phyloP scores from a whole-genome alignment of 2,113 vertebrate species.

The Chamaea fasciata region DNA sequence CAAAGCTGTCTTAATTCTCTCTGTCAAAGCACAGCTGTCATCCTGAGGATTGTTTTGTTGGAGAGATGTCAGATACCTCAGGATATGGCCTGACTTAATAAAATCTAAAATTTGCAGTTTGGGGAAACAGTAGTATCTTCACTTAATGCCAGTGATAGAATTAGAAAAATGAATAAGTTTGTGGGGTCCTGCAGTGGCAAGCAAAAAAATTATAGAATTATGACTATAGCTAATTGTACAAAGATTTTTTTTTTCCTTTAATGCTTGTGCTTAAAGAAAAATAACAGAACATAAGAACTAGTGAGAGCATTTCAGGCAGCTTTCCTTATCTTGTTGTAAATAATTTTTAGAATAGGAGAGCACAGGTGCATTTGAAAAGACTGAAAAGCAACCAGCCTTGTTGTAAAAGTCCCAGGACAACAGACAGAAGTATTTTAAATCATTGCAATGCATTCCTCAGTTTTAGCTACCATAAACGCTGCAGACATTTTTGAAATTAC shows the following conservation, averaged over 20 bases:
- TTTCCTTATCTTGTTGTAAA: background rate
- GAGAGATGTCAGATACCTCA: background rate
- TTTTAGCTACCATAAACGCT: background rate
- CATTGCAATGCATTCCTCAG: background rate
- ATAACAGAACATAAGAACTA: background rate
- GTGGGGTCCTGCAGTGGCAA: too few relatives aligned
- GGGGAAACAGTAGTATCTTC: background rate
- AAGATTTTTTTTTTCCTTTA: background rate
- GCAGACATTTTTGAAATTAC: background rate
- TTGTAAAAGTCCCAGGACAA: background rate
- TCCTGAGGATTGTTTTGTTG: background rate
- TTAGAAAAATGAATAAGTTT: background rate
- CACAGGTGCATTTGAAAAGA: background rate
- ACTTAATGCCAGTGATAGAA: background rate
- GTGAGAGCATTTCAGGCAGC: background rate
- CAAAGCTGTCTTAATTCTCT: background rate
- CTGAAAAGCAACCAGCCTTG: background rate
- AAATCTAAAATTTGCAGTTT: background rate
- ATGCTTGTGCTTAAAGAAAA: background rate
- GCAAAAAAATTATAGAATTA: background rate
- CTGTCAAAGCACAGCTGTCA: background rate
- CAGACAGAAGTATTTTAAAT: background rate
- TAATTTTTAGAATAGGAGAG: background rate
- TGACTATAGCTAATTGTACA: background rate
- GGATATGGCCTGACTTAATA: background rate